These are phyloP conservation scores for Heliocidaris tuberculata DNA, from an alignment of 35 echinoderm and acorn worm genomes.

Conservation along the genomic window DNA sequence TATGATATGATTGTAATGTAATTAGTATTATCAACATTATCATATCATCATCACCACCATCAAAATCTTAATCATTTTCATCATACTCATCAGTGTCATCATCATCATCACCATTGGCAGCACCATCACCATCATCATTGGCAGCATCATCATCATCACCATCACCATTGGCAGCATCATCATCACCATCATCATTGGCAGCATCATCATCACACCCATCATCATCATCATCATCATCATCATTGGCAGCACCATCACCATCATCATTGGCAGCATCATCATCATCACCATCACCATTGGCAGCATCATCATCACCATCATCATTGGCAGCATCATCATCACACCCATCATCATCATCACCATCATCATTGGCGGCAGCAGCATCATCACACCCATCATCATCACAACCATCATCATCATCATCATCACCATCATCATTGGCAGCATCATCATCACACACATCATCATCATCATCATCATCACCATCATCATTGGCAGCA, in stretches of 20 bases:
- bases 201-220: background rate
- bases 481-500: background rate
- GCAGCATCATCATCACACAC: background rate
- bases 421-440: background rate
- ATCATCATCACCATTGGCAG: too few species aligned
- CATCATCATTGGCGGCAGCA: background rate
- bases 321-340: background rate
- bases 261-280: too few species aligned
- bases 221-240: background rate
- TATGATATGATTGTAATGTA: too few species aligned
- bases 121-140: too few species aligned
- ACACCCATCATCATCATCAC: background rate
- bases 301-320: background rate
- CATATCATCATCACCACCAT: too few species aligned
- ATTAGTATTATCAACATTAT: too few species aligned
- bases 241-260: background rate
- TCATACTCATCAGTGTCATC: too few species aligned
- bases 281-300: too few species aligned
- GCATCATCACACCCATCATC: too few species aligned
- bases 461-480: background rate
- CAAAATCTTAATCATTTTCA: too few species aligned
- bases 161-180: background rate
- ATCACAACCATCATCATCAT: too few species aligned
- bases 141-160: too few species aligned
- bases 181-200: background rate